phyloP scores from a whole-genome alignment of 2,113 vertebrate genomes.

The Haemorhous mexicanus region DNA sequence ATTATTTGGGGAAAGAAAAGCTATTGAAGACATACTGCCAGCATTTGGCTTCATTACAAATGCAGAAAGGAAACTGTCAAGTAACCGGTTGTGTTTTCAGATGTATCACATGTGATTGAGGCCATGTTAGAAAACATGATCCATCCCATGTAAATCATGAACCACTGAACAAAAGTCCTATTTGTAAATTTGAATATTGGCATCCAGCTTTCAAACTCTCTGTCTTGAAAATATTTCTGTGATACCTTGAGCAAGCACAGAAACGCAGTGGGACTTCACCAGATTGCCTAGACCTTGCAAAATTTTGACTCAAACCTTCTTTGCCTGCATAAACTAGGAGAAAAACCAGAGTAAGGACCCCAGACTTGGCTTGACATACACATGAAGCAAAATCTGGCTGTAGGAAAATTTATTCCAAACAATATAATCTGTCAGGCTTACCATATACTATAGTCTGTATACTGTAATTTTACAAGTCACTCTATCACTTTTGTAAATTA shows the following conservation, averaged over 20 bases:
- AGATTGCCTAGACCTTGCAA: background rate
- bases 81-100: conserved; percentile 68
- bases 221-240: conserved; percentile 68
- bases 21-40: conserved; percentile 47
- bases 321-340: background rate
- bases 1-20: conserved; percentile 55
- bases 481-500: conserved; percentile 51
- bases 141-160: conserved; percentile 68
- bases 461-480: conserved; percentile 43
- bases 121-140: conserved; percentile 69
- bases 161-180: conserved; percentile 54
- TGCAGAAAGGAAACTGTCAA: conserved; percentile 55
- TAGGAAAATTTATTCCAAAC: conserved; percentile 54
- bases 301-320: background rate
- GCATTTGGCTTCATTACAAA: conserved; percentile 52
- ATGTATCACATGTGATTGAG: conserved; percentile 65
- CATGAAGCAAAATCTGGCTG: conserved; percentile 52
- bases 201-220: conserved; percentile 54
- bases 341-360: background rate
- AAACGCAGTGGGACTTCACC: conserved; percentile 51
- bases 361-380: background rate
- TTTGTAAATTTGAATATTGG: conserved; percentile 59
- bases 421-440: conserved; percentile 31
- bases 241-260: conserved; percentile 69
- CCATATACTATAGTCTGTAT: too few species aligned